A percentile compares a stretch with the other conserved stretches of the same genome.
Evolutionary conservation across 2,113 vertebrate genomes (phyloP).

Genomic region (Sphyrna mokarran): DNA sequence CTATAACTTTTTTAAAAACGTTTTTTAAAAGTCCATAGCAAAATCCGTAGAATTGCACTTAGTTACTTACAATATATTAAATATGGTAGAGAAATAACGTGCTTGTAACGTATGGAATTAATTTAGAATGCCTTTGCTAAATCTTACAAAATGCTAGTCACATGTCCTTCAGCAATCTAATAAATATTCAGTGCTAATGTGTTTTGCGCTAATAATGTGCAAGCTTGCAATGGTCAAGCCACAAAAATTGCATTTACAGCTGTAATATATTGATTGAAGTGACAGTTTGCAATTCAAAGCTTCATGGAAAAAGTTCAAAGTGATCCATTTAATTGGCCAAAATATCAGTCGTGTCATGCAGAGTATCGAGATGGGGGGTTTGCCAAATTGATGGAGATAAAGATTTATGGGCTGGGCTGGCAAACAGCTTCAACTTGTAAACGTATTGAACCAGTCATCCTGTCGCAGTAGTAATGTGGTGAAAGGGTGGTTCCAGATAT

Average conservation of each 20-base stretch:
- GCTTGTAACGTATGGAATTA: not conserved
- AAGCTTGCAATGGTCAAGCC: not conserved
- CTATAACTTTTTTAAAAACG: not conserved
- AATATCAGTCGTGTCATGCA: not conserved
- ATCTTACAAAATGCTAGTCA: not conserved
- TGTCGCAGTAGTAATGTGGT: not conserved
- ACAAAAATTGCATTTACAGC: not conserved
- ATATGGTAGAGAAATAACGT: not conserved
- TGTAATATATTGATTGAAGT: slow-evolving; percentile 9
- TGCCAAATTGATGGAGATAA: not conserved
- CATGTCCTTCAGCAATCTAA: not conserved
- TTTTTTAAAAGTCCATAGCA: not conserved
- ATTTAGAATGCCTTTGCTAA: not conserved
- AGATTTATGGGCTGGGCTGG: not conserved
- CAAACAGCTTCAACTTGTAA: not conserved
- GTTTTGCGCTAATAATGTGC: not conserved
- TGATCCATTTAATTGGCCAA: not conserved
- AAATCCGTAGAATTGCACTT: not conserved
- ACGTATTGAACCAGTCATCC: not conserved
- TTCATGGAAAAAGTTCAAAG: not conserved
- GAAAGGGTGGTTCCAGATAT: not conserved
- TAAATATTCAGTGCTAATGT: not conserved
- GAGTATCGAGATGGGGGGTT: not conserved
- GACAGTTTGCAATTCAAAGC: not conserved
- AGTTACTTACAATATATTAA: not conserved